phyloP scores from a whole-genome alignment of 1,140 invertebrate genomes.

The Periplaneta americana region DNA sequence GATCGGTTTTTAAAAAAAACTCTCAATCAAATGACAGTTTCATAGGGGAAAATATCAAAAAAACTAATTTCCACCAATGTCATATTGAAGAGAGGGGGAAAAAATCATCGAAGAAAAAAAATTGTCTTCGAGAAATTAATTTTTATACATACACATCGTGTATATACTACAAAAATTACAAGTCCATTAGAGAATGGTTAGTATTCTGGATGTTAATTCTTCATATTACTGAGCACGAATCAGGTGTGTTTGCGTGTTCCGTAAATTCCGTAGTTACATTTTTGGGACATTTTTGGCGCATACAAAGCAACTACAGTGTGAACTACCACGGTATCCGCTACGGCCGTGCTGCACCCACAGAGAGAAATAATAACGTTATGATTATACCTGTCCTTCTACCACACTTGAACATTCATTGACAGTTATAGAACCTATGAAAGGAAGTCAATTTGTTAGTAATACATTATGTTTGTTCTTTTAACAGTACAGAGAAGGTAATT shows the following conservation, averaged over 20 bases:
- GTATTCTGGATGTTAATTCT: neutral
- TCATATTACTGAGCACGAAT: conserved; percentile 9
- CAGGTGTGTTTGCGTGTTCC: conserved; percentile 15
- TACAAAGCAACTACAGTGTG: conserved; percentile 10
- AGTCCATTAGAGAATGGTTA: neutral
- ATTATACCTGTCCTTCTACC: conserved; percentile 11
- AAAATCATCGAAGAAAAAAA: conserved; percentile 1
- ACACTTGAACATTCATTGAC: conserved; percentile 3
- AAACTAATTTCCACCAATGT: neutral
- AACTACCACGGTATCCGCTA: neutral
- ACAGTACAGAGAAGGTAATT: neutral
- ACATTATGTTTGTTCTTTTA: neutral
- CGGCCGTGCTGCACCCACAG: neutral
- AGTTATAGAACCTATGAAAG: neutral
- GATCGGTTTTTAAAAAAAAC: neutral
- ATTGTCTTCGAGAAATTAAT: neutral
- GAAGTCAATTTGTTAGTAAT: neutral
- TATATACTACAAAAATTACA: conserved; percentile 13
- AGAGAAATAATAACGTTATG: neutral
- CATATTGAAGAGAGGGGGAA: neutral
- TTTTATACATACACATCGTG: conserved; percentile 10
- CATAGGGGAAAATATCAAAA: neutral
- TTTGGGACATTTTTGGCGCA: neutral
- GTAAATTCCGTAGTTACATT: conserved; percentile 7
- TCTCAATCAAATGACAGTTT: neutral